phyloP scores from a whole-genome alignment of 2,113 vertebrate species.

The Scolopax mira region DNA sequence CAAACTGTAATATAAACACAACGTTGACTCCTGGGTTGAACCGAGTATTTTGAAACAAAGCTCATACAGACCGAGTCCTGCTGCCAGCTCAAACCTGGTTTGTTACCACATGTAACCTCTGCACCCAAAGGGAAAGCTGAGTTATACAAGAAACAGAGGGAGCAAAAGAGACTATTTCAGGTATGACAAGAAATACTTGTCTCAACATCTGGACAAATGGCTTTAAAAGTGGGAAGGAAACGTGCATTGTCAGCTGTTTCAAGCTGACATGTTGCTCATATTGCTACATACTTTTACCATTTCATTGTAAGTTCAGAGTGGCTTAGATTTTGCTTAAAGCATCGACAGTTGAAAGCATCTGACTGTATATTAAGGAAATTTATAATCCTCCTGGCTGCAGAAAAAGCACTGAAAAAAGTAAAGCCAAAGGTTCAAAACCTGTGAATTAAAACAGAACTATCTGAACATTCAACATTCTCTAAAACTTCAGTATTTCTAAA shows the following conservation, averaged over 20 bases:
- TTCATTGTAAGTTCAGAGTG: neutral
- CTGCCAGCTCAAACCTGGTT: neutral
- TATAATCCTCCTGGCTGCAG: neutral
- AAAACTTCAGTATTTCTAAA: neutral
- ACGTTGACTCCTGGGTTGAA: rapidly evolving
- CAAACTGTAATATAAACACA: neutral
- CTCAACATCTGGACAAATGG: neutral
- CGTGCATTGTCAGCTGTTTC: neutral
- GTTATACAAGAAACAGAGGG: neutral
- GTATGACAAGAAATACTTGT: neutral
- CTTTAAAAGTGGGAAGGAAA: neutral
- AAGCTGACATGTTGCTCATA: neutral
- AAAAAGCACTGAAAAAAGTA: neutral
- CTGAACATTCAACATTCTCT: neutral
- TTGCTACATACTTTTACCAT: neutral
- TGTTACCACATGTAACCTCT: neutral
- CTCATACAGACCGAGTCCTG: neutral
- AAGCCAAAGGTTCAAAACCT: neutral
- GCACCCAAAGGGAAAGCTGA: neutral
- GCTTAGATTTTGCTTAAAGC: neutral
- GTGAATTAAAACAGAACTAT: neutral
- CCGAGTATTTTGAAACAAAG: neutral
- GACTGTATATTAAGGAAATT: neutral
- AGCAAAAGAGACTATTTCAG: neutral
- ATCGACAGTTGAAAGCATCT: neutral